Base-by-base conservation (phyloP, 2,888 invertebrate genomes). In the Creontiades dilutus region DNA sequence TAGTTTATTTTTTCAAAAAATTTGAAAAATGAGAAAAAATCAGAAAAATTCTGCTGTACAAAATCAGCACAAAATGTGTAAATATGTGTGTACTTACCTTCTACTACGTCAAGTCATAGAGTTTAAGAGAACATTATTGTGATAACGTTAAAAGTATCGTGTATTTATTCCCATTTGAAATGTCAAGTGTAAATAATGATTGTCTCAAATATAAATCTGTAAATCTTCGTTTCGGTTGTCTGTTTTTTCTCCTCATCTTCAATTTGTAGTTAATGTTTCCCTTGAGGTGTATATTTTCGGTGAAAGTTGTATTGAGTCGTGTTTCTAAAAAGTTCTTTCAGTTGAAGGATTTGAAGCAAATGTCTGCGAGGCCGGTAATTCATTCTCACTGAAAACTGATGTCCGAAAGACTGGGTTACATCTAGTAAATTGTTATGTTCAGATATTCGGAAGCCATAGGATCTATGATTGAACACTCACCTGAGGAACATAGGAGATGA, bases 1-100 rank as follows among this genome's bases (percentile, higher is more conserved):
- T 88, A 78, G 80, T 88, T 88, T 88, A 88, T 88, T 88, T 88
- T 88, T 88, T 52, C 88, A 78, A 88, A 86, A 23, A 68, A 68
- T 68, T 68, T 19, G 27, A 23, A 68, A 68, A 68, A 68, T 23
- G 19, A 68, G 55, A 88, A 80, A 48, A 27, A 27, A 78, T 78
- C 37, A 37, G 37, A 37, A 37, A 37, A 14, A 57, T 55, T 88
- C 78, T 88, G 88, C 86, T 88, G 88, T 88, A 88, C 78, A 80
- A 80, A 78, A 78, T 55, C 61, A 88, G 88, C 80, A 46, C 27
- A 28, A 68, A 46, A 76, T 48, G 14, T 88, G 88, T 88, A 88
- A 57, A 88, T 88, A 88, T 86, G 37, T 27, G 57, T 88, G 80
- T 88, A 88, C 80, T 88, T 88, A 88, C 75, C 55, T 52, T 88